phyloP scores from a whole-genome alignment of 2,113 vertebrate genomes.

The Azemiops feae region DNA sequence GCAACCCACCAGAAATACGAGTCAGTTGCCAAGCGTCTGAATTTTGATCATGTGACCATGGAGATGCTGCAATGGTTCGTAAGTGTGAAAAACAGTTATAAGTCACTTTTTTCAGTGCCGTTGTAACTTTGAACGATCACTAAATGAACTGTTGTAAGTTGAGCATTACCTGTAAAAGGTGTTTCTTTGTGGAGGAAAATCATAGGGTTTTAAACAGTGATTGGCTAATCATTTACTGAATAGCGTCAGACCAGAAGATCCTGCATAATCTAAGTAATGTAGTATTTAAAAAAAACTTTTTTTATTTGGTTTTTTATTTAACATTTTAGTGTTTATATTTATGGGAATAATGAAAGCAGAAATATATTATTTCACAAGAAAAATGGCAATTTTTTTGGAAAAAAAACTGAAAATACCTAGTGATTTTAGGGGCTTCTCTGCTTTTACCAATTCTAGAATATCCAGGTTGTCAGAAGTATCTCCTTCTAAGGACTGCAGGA shows the following conservation, averaged over 20 bases:
- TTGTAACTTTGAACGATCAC: neutral
- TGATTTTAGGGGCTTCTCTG: constrained; percentile 94
- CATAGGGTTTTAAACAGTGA: neutral
- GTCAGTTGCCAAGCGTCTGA: neutral
- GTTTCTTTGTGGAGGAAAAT: neutral
- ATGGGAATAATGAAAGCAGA: neutral
- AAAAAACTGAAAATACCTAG: constrained; percentile 77
- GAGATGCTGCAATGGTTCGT: neutral
- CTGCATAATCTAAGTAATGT: neutral
- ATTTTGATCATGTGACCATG: neutral
- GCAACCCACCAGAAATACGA: neutral
- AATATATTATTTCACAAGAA: neutral
- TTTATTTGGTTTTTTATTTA: neutral
- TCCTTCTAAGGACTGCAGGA: constrained; percentile 92
- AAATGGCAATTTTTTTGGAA: neutral
- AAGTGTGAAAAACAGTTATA: neutral
- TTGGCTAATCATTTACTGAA: neutral
- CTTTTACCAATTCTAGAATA: constrained; percentile 93
- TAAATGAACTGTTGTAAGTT: neutral
- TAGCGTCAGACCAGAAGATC: neutral
- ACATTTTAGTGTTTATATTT: neutral
- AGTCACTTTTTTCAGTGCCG: neutral
- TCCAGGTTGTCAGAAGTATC: constrained; percentile 90
- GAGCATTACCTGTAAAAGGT: neutral
- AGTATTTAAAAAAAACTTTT: neutral